Evolutionary conservation across 2,888 invertebrate species (phyloP).

Genomic region (Carpatolechia fugitivella): DNA sequence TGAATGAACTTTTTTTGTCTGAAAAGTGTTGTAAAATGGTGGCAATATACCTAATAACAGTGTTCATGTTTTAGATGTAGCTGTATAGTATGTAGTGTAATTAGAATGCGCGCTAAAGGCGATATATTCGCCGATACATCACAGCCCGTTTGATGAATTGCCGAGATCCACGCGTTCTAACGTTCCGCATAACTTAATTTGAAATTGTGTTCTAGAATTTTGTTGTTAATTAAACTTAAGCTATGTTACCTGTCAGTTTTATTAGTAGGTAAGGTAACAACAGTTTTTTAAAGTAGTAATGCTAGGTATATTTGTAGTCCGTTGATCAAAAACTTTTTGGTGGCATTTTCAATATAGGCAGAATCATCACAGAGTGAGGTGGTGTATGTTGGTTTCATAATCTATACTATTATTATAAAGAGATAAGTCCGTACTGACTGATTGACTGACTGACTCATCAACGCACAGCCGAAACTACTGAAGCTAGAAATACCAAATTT

Average conservation of each 20-base stretch:
- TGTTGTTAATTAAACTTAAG: constrained; percentile 17
- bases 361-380: too few relatives aligned
- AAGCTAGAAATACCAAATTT: too few relatives aligned
- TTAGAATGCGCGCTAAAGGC: neutral
- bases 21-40: neutral
- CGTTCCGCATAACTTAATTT: constrained; percentile 76
- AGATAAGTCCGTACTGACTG: too few relatives aligned
- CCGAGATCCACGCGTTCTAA: constrained; percentile 39
- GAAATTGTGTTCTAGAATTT: constrained; percentile 40
- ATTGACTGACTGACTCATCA: too few relatives aligned
- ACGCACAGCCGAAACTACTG: too few relatives aligned
- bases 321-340: too few relatives aligned
- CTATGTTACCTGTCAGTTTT: neutral
- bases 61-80: neutral
- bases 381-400: too few relatives aligned
- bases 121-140: neutral
- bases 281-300: neutral
- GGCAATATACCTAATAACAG: neutral
- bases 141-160: constrained; percentile 39
- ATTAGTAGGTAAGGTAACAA: neutral
- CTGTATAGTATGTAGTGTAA: neutral
- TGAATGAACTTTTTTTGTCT: constrained; percentile 7
- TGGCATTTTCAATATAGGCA: too few relatives aligned
- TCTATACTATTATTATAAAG: too few relatives aligned
- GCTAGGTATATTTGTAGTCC: too few relatives aligned